Base-by-base conservation (phyloP, 2,113 vertebrate genomes). In the Marcusenius ussheri region DNA sequence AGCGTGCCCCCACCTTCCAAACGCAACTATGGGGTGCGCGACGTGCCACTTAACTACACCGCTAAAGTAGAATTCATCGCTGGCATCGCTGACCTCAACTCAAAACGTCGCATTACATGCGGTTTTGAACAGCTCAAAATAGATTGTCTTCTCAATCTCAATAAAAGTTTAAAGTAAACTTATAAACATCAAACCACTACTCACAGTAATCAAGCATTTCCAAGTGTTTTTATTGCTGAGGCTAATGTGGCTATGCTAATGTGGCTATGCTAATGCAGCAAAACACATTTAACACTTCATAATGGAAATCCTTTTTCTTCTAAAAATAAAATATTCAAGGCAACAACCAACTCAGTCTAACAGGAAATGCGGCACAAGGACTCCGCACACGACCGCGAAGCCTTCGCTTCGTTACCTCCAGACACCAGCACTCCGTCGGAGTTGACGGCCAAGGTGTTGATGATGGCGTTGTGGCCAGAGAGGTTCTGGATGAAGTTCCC, bases 401-500 rank as follows among this genome's bases (percentile, higher is more conserved):
- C 35, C 31, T 0, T 47, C 1, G 8, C 15, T 47, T 21, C 6
- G 90, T 93, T 96, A 99, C 98, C 98, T 98, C 98, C 98, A 56
- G 98, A 99, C 50, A 99, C 98, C 91, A 99, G 93, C 8, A 99
- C 98, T 88, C 98, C 98, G 83, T 99, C 98, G 0, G 98, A 98
- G 94, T 99, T 99, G 35, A 99, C 98, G 70, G 98, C 97, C 90
- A 99, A 92, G 0, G 98, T 99, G 93, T 99, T 99, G 94, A 99
- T 98, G 88, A 99, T 99, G 90, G 98, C 98, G 91, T 97, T 99
- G 94, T 99, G 98, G 87, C 98, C 98, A 0, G 98, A 99, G 42
- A 99, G 97, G 92, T 99, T 99, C 94, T 99, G 98, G 94, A 99
- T 99, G 92, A 99, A 99, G 91, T 95, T 98, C 93, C 98, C 98